phyloP scores from a whole-genome alignment of 2,797 vertebrate genomes.

The Galago senegalensis region DNA sequence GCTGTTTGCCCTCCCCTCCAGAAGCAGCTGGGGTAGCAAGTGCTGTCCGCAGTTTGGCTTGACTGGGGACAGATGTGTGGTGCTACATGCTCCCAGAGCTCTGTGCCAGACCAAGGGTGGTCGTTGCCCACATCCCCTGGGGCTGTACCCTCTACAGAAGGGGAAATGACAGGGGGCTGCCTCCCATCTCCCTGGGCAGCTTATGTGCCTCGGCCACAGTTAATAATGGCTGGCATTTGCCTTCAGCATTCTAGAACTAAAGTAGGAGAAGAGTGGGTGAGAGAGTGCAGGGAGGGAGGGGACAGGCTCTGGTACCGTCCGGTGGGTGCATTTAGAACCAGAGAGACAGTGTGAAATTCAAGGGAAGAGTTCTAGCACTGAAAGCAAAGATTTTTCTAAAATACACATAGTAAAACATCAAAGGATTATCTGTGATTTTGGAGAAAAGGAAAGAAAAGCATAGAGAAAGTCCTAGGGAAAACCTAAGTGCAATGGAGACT shows the following conservation, averaged over 20 bases:
- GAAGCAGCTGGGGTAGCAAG: neutral
- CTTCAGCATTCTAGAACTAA: neutral
- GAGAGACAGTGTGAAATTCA: neutral
- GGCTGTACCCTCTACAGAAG: neutral
- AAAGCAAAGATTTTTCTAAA: slow-evolving; percentile 12
- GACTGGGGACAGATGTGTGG: rapidly evolving
- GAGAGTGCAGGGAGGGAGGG: neutral
- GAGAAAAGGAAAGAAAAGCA: neutral
- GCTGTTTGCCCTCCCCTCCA: neutral
- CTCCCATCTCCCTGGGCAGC: neutral
- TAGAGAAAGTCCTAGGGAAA: neutral
- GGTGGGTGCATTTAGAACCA: neutral
- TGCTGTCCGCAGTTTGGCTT: neutral
- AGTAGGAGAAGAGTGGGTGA: rapidly evolving
- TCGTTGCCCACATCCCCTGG: neutral
- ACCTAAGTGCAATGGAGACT: rapidly evolving
- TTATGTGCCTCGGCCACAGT: neutral
- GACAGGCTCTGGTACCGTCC: too few relatives aligned
- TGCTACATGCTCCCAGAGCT: neutral
- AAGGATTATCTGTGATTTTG: neutral
- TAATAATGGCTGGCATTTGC: neutral
- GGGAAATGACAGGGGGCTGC: neutral
- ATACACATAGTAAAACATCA: neutral
- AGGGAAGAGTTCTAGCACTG: neutral
- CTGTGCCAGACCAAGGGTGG: neutral